Percentiles rank a stretch among this genome's conserved stretches.
These are phyloP conservation scores for Mycalesis mineus DNA, from an alignment of 2,888 invertebrate species.

Conservation along the genomic window DNA sequence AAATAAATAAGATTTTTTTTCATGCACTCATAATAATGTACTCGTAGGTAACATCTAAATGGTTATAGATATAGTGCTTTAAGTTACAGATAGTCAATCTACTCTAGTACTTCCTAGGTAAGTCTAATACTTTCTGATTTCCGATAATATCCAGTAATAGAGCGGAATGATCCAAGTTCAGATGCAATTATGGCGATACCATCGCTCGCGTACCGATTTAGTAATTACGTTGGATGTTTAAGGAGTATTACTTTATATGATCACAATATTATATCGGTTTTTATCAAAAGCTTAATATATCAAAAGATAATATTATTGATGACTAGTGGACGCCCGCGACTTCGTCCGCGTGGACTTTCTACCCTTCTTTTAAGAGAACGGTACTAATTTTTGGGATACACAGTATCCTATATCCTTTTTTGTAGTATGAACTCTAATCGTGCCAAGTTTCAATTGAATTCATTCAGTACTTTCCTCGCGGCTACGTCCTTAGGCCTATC, in stretches of 20 bases:
- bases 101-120: background rate
- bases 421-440: no score
- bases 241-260: constrained; percentile 3
- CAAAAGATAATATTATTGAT: background rate
- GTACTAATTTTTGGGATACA: no score
- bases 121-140: constrained; percentile 22
- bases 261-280: background rate
- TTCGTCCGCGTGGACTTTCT: no score
- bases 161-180: constrained; percentile 19
- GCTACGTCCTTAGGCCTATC: no score
- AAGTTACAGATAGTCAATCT: background rate
- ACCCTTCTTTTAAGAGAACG: no score
- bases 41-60: no score
- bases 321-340: no score
- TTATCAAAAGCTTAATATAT: constrained; percentile 7
- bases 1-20: no score
- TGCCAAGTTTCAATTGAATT: no score
- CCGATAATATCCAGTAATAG: constrained; percentile 14
- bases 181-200: constrained; percentile 19
- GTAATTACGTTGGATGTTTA: constrained; percentile 7
- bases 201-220: constrained; percentile 1
- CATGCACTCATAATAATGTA: no score
- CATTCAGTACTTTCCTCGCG: no score
- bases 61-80: background rate
- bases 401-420: no score